phyloP scores from a whole-genome alignment of 2,888 invertebrate genomes.

The Anthophora plumipes region DNA sequence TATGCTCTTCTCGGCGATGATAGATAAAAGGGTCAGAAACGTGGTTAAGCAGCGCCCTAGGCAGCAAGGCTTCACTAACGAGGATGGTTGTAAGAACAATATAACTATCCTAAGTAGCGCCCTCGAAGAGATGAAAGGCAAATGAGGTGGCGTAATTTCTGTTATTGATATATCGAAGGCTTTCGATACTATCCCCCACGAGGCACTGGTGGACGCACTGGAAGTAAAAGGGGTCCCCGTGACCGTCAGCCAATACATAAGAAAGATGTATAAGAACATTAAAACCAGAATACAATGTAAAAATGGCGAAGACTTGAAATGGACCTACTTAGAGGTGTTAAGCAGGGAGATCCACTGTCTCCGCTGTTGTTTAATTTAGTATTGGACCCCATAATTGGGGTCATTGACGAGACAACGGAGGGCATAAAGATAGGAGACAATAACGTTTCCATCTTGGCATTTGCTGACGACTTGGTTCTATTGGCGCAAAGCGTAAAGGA shows the following conservation, averaged over 20 bases:
- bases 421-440: neutral
- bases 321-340: conserved; percentile 80
- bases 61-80: neutral
- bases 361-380: conserved; percentile 49
- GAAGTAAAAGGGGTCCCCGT: neutral
- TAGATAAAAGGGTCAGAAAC: neutral
- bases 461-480: conserved; percentile 65
- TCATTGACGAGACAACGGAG: neutral
- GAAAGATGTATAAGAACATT: neutral
- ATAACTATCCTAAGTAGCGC: neutral
- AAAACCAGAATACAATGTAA: neutral
- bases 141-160: neutral
- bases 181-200: neutral
- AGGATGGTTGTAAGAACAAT: neutral
- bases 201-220: rapidly evolving
- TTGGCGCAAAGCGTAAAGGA: neutral
- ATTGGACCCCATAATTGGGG: neutral
- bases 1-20: neutral
- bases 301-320: neutral
- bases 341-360: conserved; percentile 84
- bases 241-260: neutral
- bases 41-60: rapidly evolving
- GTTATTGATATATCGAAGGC: neutral
- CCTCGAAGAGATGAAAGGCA: neutral
- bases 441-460: conserved; percentile 42